Conservation (phyloP, 2,113 vertebrate genomes). For the Otolemur garnettii region DNA sequence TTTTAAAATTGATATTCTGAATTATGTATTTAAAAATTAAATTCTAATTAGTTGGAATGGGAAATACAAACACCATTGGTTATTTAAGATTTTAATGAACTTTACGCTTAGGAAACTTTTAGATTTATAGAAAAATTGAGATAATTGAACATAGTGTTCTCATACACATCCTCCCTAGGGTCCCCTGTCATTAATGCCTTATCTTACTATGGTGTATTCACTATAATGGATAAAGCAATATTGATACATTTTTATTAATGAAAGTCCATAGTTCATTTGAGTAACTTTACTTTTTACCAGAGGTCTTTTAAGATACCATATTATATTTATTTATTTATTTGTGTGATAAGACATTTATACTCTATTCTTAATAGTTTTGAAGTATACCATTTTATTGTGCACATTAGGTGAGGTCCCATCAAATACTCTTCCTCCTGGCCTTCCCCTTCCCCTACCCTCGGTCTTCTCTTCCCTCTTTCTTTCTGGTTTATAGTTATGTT, state of each 20-base stretch:
- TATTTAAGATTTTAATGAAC: background rate
- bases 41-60: background rate
- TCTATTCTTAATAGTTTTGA: too few species aligned
- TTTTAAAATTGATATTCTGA: background rate
- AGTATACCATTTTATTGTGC: too few species aligned
- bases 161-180: too few species aligned
- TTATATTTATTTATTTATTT: too few species aligned
- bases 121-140: background rate
- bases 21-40: background rate
- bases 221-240: background rate
- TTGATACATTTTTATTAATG: background rate
- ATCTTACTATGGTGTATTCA: background rate
- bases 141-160: background rate
- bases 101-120: background rate
- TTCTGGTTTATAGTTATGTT: too few species aligned
- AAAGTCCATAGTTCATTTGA: background rate
- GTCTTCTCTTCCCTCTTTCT: too few species aligned
- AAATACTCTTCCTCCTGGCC: too few species aligned
- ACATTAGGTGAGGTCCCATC: too few species aligned
- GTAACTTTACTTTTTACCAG: background rate
- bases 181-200: background rate
- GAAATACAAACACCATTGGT: too few species aligned
- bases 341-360: too few species aligned
- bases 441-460: too few species aligned
- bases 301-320: too few species aligned